These are phyloP conservation scores for Corbicula japonica DNA, from an alignment of 2,888 invertebrate species.

Conservation along the genomic window DNA sequence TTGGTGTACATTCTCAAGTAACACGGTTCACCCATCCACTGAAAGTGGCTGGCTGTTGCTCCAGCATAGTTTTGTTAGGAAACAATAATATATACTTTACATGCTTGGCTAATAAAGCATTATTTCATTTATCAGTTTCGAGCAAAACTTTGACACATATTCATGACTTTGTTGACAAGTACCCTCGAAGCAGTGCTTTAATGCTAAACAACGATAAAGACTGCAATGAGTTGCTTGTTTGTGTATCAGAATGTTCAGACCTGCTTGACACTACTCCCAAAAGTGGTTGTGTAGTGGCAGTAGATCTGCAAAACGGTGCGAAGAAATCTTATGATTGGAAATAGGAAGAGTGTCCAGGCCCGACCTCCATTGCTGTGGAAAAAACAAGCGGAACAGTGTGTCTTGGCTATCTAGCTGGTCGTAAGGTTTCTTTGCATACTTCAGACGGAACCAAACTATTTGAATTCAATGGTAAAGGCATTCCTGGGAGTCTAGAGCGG, in stretches of 20 bases:
- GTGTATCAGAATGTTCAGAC: background rate
- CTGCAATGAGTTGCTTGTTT: background rate
- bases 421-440: background rate
- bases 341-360: background rate
- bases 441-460: background rate
- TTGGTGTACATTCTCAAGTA: no score
- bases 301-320: background rate
- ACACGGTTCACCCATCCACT: no score
- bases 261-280: background rate
- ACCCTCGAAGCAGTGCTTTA: background rate
- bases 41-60: no score
- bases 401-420: constrained; percentile 11
- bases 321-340: background rate
- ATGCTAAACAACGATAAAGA: background rate
- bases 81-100: no score
- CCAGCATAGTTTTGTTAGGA: no score
- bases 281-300: constrained; percentile 5
- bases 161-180: background rate
- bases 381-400: background rate
- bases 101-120: no score
- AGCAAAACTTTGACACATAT: background rate
- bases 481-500: background rate
- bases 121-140: background rate
- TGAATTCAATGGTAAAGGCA: background rate
- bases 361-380: constrained; percentile 5